Conservation (phyloP, 2,888 invertebrate genomes). For the Coelinius sp. region DNA sequence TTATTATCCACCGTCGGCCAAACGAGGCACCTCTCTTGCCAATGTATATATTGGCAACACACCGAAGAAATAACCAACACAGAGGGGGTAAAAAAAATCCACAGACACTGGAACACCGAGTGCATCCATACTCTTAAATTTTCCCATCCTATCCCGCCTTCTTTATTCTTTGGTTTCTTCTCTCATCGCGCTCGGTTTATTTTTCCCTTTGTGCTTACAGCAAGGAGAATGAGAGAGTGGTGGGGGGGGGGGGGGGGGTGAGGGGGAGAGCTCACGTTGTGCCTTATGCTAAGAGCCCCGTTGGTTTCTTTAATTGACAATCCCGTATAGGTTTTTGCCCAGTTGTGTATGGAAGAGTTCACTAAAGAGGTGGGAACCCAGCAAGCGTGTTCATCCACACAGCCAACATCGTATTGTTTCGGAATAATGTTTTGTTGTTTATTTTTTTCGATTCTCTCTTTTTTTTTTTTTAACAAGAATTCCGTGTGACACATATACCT, state of each 20-base stretch:
- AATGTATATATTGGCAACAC: background rate
- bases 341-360: conserved; percentile 11
- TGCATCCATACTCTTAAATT: conserved; percentile 49
- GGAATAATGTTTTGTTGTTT: background rate
- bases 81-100: background rate
- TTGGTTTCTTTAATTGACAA: conserved; percentile 71
- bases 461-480: conserved; percentile 22
- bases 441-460: background rate
- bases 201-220: conserved; percentile 40
- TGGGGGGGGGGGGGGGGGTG: background rate
- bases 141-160: conserved; percentile 44
- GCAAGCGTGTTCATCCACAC: conserved; percentile 48
- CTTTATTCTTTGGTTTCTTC: conserved; percentile 41
- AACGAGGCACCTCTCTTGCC: conserved; percentile 41
- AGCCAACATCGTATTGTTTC: conserved; percentile 68
- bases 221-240: conserved; percentile 33
- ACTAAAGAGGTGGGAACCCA: conserved; percentile 26
- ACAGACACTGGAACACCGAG: background rate
- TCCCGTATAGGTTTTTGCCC: conserved; percentile 42
- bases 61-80: background rate
- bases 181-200: conserved; percentile 34
- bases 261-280: conserved; percentile 40
- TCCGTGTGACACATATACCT: conserved; percentile 20
- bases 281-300: conserved; percentile 61
- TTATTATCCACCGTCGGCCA: conserved; percentile 62